These are phyloP conservation scores for Gephyroberyx darwinii DNA, from an alignment of 2,797 vertebrate genomes.

Conservation along the genomic window DNA sequence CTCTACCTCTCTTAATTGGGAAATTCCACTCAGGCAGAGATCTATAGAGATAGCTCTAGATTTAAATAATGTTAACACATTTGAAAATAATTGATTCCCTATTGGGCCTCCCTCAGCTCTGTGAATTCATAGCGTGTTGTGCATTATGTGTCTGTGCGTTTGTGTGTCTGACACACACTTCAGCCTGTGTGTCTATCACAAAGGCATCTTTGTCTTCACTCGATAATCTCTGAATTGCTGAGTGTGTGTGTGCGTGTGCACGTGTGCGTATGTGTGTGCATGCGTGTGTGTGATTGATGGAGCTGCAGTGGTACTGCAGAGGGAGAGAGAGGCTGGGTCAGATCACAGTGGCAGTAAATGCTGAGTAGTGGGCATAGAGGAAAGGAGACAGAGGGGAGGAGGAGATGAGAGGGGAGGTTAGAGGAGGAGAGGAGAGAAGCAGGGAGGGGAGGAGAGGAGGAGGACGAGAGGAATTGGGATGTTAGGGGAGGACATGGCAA, in stretches of 20 bases:
- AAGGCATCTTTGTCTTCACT: conserved; percentile 60
- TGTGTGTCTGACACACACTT: conserved; percentile 34
- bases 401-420: neutral
- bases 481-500: conserved; percentile 3
- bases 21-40: conserved; percentile 19
- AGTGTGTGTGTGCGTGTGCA: conserved; percentile 24
- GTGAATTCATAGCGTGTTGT: conserved; percentile 21
- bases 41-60: conserved; percentile 36
- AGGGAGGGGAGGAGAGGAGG: conserved; percentile 3
- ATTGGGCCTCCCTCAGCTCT: conserved; percentile 28
- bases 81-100: conserved; percentile 65
- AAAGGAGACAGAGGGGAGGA: conserved; percentile 24
- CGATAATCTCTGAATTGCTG: conserved; percentile 49
- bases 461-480: too few species aligned
- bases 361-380: conserved; percentile 51
- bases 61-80: conserved; percentile 61
- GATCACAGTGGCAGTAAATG: conserved; percentile 65
- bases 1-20: conserved; percentile 17
- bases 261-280: conserved; percentile 24
- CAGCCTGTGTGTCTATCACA: conserved; percentile 59
- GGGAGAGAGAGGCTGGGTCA: conserved; percentile 53
- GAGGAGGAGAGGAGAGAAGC: neutral
- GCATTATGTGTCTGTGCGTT: conserved; percentile 9
- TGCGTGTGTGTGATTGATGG: conserved; percentile 69
- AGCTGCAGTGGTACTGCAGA: conserved; percentile 75